These are phyloP conservation scores for Apostichopus parvimensis DNA, from an alignment of 35 echinoderm and acorn worm genomes.

Conservation along the genomic window DNA sequence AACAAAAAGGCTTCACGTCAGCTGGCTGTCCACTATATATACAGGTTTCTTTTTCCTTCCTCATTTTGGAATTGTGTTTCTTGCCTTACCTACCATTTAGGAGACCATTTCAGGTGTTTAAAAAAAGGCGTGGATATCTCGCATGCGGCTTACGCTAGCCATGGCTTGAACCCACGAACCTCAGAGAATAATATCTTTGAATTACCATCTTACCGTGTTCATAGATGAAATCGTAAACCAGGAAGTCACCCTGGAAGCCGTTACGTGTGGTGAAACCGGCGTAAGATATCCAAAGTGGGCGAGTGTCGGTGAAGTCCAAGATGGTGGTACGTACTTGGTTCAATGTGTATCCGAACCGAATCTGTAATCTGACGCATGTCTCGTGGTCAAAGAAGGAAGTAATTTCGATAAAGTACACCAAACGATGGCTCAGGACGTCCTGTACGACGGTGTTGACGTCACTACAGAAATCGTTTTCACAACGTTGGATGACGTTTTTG, in stretches of 20 bases:
- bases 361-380: neutral
- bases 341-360: neutral
- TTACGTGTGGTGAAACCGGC: neutral
- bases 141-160: no score
- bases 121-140: no score
- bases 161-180: no score
- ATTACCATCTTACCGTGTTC: neutral
- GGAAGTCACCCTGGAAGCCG: neutral
- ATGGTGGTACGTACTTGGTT: neutral
- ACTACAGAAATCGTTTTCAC: neutral
- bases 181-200: no score
- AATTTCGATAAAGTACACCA: conserved; percentile 14
- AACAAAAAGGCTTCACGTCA: no score
- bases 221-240: conserved; percentile 1
- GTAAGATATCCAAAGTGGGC: neutral
- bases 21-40: no score
- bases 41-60: no score
- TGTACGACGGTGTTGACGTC: neutral
- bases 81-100: no score
- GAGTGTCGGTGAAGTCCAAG: neutral
- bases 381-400: neutral
- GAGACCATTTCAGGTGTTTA: no score
- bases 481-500: conserved; percentile 21
- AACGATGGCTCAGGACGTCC: neutral
- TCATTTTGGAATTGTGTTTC: no score